A percentile compares a stretch with the other conserved stretches of the same genome.
Evolutionary conservation across 23 tunicate genomes (phyloP).

Genomic region (Diplosoma virens): DNA sequence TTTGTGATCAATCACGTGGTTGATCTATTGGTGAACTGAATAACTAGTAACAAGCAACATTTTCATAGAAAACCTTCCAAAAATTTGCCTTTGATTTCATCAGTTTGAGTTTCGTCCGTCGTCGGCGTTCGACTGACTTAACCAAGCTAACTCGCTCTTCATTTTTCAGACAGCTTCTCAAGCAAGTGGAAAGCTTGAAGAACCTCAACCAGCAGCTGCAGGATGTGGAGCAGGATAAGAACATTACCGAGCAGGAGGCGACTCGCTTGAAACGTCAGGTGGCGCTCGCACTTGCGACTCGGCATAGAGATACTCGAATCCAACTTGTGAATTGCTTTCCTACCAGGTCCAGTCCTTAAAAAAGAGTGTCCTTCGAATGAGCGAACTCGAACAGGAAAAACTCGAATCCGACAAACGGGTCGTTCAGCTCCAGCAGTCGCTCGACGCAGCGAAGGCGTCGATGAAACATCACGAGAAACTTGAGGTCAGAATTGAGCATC

Average conservation of each 20-base stretch:
- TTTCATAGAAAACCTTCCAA: too few species aligned
- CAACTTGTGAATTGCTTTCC: background rate
- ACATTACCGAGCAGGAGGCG: constrained; percentile 52
- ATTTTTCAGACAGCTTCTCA: constrained; percentile 64
- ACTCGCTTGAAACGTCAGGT: constrained; percentile 66
- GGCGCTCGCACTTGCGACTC: too few species aligned
- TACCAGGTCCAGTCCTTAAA: constrained; percentile 70
- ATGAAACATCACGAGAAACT: constrained; percentile 68
- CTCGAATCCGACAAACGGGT: constrained; percentile 62
- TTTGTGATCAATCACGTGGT: too few species aligned
- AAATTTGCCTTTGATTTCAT: too few species aligned
- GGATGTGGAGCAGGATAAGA: constrained; percentile 77
- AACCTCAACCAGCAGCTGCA: constrained; percentile 60
- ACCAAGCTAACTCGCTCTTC: too few species aligned
- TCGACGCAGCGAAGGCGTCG: constrained; percentile 70
- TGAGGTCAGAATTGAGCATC: too few species aligned
- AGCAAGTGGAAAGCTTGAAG: constrained; percentile 65
- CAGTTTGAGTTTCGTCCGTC: too few species aligned
- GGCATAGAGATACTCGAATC: too few species aligned
- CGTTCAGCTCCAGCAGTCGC: constrained; percentile 36
- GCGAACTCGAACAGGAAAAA: constrained; percentile 80
- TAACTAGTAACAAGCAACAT: too few species aligned
- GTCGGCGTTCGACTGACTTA: too few species aligned
- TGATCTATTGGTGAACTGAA: too few species aligned
- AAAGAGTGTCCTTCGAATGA: constrained; percentile 60